phyloP scores from a whole-genome alignment of 2,113 vertebrate genomes.

The Bubo bubo region DNA sequence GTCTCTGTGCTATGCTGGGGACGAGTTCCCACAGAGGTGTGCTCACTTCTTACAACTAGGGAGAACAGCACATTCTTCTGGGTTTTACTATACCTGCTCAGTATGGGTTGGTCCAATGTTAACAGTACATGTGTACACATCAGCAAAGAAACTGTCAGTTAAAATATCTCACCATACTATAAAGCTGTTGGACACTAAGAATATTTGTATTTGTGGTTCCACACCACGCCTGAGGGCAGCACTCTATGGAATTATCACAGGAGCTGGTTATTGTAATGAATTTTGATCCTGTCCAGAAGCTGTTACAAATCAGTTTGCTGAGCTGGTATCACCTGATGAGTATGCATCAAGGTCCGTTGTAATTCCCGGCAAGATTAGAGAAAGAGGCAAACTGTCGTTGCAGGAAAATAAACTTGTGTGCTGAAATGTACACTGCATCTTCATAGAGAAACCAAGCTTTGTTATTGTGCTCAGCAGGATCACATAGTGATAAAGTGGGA shows the following conservation, averaged over 20 bases:
- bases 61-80: background rate
- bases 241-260: background rate
- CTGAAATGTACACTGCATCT: background rate
- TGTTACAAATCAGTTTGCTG: background rate
- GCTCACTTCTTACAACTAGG: background rate
- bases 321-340: background rate
- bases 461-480: background rate
- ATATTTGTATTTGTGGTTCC: background rate
- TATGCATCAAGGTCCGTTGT: background rate
- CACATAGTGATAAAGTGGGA: background rate
- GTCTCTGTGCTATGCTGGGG: background rate
- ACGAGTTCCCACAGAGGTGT: background rate
- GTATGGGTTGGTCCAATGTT: background rate
- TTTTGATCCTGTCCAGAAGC: background rate
- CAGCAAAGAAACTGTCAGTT: background rate
- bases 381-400: background rate
- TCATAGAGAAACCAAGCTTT: background rate
- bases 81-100: background rate
- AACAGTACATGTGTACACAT: background rate
- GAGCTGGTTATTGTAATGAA: background rate
- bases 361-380: background rate
- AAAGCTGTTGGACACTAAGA: background rate
- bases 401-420: background rate
- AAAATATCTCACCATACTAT: background rate
- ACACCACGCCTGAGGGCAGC: rapidly evolving